These are phyloP conservation scores for Tragelaphus buxtoni DNA, from an alignment of 2,113 vertebrate species.

Conservation along the genomic window DNA sequence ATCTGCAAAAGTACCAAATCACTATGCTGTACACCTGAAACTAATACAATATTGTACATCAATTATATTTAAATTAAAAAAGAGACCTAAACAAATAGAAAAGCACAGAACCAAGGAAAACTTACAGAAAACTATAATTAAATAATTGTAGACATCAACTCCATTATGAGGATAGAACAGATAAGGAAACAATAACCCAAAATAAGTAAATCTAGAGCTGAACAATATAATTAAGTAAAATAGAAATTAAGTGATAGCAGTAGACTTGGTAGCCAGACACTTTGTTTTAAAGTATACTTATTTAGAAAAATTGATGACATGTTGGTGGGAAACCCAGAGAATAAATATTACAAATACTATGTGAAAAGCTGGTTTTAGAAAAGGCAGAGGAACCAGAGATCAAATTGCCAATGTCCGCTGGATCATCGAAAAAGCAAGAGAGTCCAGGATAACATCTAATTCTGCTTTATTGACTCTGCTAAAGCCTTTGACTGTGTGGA, in stretches of 20 bases:
- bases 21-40: background rate
- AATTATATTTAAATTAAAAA: background rate
- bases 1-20: background rate
- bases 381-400: no score
- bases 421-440: no score
- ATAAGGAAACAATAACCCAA: background rate
- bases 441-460: no score
- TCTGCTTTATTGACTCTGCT: no score
- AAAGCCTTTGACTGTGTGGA: no score
- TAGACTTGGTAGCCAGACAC: background rate
- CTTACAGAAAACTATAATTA: background rate
- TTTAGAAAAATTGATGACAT: background rate
- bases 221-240: background rate
- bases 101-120: background rate
- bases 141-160: background rate
- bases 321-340: background rate
- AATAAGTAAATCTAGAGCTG: background rate
- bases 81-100: background rate
- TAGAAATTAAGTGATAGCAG: background rate
- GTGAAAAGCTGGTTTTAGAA: no score
- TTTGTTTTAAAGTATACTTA: no score
- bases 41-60: background rate
- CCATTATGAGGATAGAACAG: background rate
- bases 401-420: no score
- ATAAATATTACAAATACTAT: rapidly evolving